phyloP scores from a whole-genome alignment of 2,113 vertebrate species.

The Gallinago paraguaiae region DNA sequence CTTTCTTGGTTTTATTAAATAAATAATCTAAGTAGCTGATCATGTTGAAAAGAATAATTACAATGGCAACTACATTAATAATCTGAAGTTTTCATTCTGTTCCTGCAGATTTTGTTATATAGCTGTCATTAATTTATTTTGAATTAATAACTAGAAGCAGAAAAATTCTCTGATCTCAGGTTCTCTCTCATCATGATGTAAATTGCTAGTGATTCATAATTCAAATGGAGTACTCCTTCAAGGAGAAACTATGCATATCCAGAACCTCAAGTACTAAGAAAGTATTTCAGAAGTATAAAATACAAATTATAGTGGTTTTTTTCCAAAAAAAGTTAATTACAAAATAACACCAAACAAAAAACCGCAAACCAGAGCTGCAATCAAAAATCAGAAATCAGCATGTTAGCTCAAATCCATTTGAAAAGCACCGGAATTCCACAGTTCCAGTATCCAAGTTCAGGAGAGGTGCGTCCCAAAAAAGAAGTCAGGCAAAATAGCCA shows the following conservation, averaged over 20 bases:
- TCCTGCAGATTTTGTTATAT: neutral
- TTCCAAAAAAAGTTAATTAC: accelerated
- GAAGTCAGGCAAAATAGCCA: too few relatives aligned
- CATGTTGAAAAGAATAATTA: neutral
- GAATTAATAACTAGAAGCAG: neutral
- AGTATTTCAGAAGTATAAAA: neutral
- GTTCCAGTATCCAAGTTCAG: too few relatives aligned
- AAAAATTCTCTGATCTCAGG: neutral
- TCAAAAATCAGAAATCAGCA: neutral
- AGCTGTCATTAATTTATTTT: neutral
- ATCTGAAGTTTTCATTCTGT: neutral
- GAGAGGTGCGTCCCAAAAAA: too few relatives aligned
- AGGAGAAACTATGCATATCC: neutral
- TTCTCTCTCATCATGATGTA: neutral
- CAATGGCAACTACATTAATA: neutral
- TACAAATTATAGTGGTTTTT: neutral
- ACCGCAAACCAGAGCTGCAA: neutral
- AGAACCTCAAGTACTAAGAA: neutral
- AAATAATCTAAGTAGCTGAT: neutral
- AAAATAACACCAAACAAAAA: neutral
- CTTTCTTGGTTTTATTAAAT: neutral
- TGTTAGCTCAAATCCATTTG: neutral
- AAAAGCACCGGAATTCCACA: neutral
- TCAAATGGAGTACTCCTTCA: neutral
- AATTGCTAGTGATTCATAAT: neutral